A percentile compares a stretch with the other conserved stretches of the same genome.
Evolutionary conservation across 2,113 vertebrate species (phyloP).

Genomic region (human (Homo sapiens)): GRCh38 chr2:200442001-200442500

Average conservation of each 20-base stretch:
- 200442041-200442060: not conserved
- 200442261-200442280: not conserved
- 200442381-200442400: not conserved
- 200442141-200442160: not conserved
- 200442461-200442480: not conserved
- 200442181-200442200: not conserved
- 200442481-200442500: fast-evolving
- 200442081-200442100: not conserved
- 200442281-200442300: not conserved
- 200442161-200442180: not conserved
- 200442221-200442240: not conserved
- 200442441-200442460: not conserved
- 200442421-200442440: not conserved
- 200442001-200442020: not conserved
- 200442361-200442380: not conserved
- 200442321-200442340: not conserved
- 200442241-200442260: not conserved
- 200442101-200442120: not conserved
- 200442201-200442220: not conserved
- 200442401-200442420: not conserved
- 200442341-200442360: not conserved
- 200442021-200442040: not conserved
- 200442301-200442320: not conserved
- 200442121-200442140: not conserved
- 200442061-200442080: not conserved